These are phyloP conservation scores for Drosophila borborema DNA, from an alignment of 2,888 invertebrate genomes.

Conservation along the genomic window DNA sequence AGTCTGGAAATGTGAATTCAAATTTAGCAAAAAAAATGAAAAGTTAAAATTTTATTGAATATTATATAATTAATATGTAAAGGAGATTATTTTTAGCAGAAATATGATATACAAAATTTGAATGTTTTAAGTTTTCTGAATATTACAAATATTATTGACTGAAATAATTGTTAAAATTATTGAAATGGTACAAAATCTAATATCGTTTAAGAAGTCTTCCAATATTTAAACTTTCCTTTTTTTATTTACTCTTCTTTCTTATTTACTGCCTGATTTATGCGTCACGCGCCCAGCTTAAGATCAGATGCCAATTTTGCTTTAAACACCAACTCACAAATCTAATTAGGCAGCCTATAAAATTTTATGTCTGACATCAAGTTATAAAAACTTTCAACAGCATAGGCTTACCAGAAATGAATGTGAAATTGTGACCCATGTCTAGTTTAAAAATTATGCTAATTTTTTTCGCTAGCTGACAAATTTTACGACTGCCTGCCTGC, in stretches of 20 bases:
- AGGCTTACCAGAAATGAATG: conserved; percentile 16
- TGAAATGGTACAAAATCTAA: no score
- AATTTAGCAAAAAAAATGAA: no score
- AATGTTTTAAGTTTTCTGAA: no score
- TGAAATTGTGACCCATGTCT: conserved; percentile 37
- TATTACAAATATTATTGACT: no score
- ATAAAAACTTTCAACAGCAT: conserved; percentile 44
- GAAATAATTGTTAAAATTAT: no score
- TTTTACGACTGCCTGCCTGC: conserved; percentile 41
- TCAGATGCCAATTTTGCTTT: neutral
- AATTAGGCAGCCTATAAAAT: conserved; percentile 46
- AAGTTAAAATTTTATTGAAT: neutral
- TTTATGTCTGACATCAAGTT: conserved; percentile 50
- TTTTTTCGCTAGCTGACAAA: conserved; percentile 32
- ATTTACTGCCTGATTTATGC: neutral
- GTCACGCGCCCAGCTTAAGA: conserved; percentile 2
- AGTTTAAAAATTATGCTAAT: conserved; percentile 56
- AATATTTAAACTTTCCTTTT: no score
- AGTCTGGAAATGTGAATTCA: no score
- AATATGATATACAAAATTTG: no score
- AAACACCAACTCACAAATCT: conserved; percentile 14
- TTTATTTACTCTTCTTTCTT: no score
- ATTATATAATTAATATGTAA: neutral
- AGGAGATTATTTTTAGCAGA: neutral
- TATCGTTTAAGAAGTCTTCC: no score